These are phyloP conservation scores for Philereme transversata DNA, from an alignment of 2,888 invertebrate species.

Conservation along the genomic window DNA sequence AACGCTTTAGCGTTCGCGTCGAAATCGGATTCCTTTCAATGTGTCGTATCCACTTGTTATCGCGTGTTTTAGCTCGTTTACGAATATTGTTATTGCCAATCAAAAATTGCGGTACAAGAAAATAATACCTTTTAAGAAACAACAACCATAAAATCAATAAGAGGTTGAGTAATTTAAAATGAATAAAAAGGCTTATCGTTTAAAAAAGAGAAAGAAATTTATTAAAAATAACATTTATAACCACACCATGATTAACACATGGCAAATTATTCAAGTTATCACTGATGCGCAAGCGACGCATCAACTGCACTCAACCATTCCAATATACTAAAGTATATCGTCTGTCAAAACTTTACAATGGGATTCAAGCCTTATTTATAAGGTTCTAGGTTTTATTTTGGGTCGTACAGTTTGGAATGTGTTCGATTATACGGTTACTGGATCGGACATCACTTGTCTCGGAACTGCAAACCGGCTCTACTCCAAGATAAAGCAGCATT, in stretches of 20 bases:
- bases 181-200: background rate
- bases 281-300: slow-evolving; percentile 49
- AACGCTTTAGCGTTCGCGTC: slow-evolving; percentile 51
- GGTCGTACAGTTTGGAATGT: slow-evolving; percentile 16
- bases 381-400: slow-evolving; percentile 14
- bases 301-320: slow-evolving; percentile 33
- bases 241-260: slow-evolving; percentile 55
- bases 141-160: background rate
- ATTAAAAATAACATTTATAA: slow-evolving; percentile 47
- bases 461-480: slow-evolving; percentile 44
- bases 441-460: slow-evolving; percentile 50
- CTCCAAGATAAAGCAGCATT: slow-evolving; percentile 52
- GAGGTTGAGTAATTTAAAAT: background rate
- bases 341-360: slow-evolving; percentile 14
- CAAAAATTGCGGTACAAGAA: slow-evolving; percentile 3
- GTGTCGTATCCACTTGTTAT: slow-evolving; percentile 43
- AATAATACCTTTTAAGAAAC: background rate
- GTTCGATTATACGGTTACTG: slow-evolving; percentile 52
- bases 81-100: slow-evolving; percentile 17
- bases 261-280: slow-evolving; percentile 61
- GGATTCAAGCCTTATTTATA: slow-evolving; percentile 24
- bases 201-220: slow-evolving; percentile 15
- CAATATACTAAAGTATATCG: slow-evolving; percentile 24
- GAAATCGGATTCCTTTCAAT: slow-evolving; percentile 49
- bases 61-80: slow-evolving; percentile 23